These are phyloP conservation scores for Drosophila prostipennis DNA, from an alignment of 2,888 invertebrate genomes.

Conservation along the genomic window DNA sequence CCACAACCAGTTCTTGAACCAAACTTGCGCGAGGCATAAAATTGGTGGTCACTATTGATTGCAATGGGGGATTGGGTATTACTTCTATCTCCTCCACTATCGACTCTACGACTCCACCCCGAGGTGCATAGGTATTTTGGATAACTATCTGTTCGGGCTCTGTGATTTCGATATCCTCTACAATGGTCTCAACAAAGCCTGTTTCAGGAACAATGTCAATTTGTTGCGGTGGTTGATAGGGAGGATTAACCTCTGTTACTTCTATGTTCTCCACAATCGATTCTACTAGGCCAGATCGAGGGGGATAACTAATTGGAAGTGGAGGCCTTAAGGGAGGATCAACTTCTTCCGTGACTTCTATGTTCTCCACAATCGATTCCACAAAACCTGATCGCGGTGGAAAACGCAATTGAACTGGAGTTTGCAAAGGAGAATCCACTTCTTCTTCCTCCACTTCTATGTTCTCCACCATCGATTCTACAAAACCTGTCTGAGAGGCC, in stretches of 20 bases:
- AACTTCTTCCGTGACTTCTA: slow-evolving; percentile 12
- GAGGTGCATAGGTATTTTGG: no score
- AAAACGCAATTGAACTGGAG: background rate
- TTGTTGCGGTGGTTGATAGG: background rate
- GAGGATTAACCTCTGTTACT: slow-evolving; percentile 1
- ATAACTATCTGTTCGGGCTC: background rate
- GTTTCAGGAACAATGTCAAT: slow-evolving; percentile 1
- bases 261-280: slow-evolving; percentile 27
- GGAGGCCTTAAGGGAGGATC: slow-evolving; percentile 5
- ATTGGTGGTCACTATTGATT: slow-evolving; percentile 1
- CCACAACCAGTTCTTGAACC: slow-evolving; percentile 32
- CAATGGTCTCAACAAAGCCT: background rate
- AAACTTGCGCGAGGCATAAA: slow-evolving; percentile 21
- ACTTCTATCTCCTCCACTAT: slow-evolving; percentile 16
- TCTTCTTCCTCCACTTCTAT: slow-evolving; percentile 13
- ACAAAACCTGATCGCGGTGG: slow-evolving; percentile 11
- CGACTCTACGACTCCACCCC: background rate
- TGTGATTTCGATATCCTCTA: slow-evolving; percentile 10
- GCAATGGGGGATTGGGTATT: background rate
- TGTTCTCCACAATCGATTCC: slow-evolving; percentile 18
- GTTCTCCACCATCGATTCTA: slow-evolving; percentile 22
- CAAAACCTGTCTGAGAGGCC: slow-evolving; percentile 3
- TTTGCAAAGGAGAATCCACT: background rate
- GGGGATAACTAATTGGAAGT: slow-evolving; percentile 4
- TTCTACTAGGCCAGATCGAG: slow-evolving; percentile 9